Base-by-base conservation (phyloP, 1,140 invertebrate genomes). In the Aradophagus sp. region DNA sequence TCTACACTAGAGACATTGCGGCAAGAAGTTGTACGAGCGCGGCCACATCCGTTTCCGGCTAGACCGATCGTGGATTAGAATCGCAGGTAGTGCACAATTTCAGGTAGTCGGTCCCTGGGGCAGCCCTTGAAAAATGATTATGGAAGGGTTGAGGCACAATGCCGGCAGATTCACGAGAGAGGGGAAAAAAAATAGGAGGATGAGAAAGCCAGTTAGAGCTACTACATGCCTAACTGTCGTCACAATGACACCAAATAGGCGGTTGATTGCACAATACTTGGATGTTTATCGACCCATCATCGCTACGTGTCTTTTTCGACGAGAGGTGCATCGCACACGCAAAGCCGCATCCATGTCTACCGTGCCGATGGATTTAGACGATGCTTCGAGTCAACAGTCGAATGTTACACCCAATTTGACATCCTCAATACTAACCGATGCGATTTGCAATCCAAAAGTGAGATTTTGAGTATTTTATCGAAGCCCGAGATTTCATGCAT, bases 221-320 rank as follows among this genome's bases (percentile, higher is more conserved):
- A n/a, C n/a, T n/a, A 69, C 77, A 77, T 74, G 59, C 76, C 66
- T 67, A 80, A 79, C 75, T 79, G 73, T 77, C 76, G 78, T 73
- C 71, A 82, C 80, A 82, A 82, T 82, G 80, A 82, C 80, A 82
- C 80, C 80, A 82, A 82, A 82, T 82, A 82, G 79, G 79, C 80
- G 80, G 80, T 81, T 82, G 80, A 82, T 82, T 82, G 80, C 80
- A 82, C 80, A 82, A 82, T 82, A 81, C 78, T 77, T 68, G 56
- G 80, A 81, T 82, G 80, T 81, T 81, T 82, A 82, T 82, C 80
- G 80, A 82, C 74, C 79, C 80, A 81, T 81, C 80, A 81, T 82
- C 80, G 79, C 77, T 77, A 79, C 76, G 63, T 79, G 71, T 74
- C 75, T 79, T 48, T 75, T 65, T 61, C 48, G 32, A 20, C 38